phyloP scores from a whole-genome alignment of 2,113 vertebrate genomes.

The Callopanchax toddi region DNA sequence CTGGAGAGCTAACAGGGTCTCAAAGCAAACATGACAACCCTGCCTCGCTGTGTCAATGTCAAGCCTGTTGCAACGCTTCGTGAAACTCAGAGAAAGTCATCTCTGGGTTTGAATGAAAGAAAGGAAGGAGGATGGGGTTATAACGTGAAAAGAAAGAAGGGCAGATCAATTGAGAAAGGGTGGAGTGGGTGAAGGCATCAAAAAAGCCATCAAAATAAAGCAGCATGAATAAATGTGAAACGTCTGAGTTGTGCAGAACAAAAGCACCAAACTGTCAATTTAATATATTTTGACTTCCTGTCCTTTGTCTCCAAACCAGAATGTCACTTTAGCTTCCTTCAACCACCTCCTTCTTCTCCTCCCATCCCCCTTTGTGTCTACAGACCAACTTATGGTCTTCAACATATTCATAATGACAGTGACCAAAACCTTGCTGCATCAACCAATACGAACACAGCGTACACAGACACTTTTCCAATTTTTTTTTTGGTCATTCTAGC shows the following conservation, averaged over 20 bases:
- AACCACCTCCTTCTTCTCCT: background rate
- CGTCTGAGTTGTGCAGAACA: slow-evolving; percentile 83
- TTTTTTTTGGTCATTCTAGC: background rate
- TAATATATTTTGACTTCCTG: slow-evolving; percentile 89
- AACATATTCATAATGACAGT: slow-evolving; percentile 86
- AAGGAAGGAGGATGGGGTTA: background rate
- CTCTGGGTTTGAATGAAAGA: slow-evolving; percentile 70
- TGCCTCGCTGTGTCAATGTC: slow-evolving; percentile 85
- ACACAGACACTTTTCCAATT: background rate
- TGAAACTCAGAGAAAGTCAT: slow-evolving; percentile 84
- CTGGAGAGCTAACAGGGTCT: slow-evolving; percentile 79
- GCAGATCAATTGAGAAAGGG: slow-evolving; percentile 15
- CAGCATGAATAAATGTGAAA: slow-evolving; percentile 76
- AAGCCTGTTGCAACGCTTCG: slow-evolving; percentile 77
- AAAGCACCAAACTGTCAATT: slow-evolving; percentile 77
- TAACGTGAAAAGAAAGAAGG: background rate
- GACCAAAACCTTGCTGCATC: slow-evolving; percentile 43
- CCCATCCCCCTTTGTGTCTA: slow-evolving; percentile 54
- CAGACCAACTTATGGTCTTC: slow-evolving; percentile 69
- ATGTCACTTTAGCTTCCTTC: slow-evolving; percentile 15
- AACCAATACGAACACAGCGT: background rate
- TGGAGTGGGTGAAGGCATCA: background rate
- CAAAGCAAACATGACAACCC: slow-evolving; percentile 90
- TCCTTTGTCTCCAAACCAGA: slow-evolving; percentile 87
- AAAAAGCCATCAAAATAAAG: slow-evolving; percentile 21